Base-by-base conservation (phyloP, 2,113 vertebrate species). In the Nibea coibor region DNA sequence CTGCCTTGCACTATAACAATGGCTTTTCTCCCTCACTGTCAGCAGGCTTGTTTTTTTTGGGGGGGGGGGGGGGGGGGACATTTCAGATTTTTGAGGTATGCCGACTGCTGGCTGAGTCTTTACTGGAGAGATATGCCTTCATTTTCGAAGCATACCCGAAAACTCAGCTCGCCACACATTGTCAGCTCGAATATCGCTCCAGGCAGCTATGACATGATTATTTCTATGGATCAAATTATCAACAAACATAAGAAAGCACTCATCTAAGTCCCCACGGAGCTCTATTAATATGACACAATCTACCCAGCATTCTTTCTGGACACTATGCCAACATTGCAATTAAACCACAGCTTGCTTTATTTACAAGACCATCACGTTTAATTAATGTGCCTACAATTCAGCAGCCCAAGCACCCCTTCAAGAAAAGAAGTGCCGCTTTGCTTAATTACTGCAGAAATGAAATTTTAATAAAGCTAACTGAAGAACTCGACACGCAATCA, bases 401-500 rank as follows among this genome's bases (percentile, higher is more conserved):
- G 67, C 87, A 78, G 83, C 86, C 86, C 79, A 39, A 90, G 81
- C 84, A 87, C 70, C 82, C 87, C 86, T 39, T 79, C 57, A 76
- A 90, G 89, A 88, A 93, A 90, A 89, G 77, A 88, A 92, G 80
- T 91, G 88, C 11, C 53, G 86, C 86, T 91, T 88, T 93, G 89
- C 91, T 84, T 94, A 93, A 91, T 94, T 93, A 91, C 85, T 73
- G 85, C 82, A 90, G 88, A 88, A 88, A 90, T 92, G 47, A 93
- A 92, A 88, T 91, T 92, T 93, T 92, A 93, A 93, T 92, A 91
- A 89, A 88, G 90, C 86, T 74, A 92, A 90, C 91, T 90, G 91
- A 91, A 86, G 90, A 93, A 92, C 86, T 92, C 84, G 62, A 92
- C 90, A 92, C 59, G 51, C 91, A 94, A 92, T 93, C 90, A 90